These are phyloP conservation scores for Toxostoma redivivum DNA, from an alignment of 2,113 vertebrate genomes.

Conservation along the genomic window DNA sequence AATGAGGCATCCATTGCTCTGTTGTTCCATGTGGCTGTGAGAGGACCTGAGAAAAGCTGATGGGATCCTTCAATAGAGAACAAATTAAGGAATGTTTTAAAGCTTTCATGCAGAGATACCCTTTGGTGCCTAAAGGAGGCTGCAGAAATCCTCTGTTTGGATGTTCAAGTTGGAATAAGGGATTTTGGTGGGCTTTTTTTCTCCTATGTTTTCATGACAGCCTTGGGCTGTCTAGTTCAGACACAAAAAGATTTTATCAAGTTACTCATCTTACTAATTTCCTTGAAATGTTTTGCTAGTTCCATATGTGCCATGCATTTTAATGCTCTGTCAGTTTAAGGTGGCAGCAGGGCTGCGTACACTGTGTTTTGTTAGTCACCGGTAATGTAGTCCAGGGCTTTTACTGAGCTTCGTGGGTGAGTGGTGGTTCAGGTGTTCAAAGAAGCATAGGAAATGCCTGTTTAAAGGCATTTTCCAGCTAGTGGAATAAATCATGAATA, in stretches of 20 bases:
- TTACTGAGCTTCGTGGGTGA: not conserved
- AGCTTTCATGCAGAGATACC: not conserved
- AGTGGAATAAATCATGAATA: slow-evolving; percentile 46
- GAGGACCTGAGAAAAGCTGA: not conserved
- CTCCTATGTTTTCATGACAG: not conserved
- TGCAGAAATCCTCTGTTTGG: not conserved
- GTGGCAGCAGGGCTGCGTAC: not conserved
- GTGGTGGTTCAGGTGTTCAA: not conserved
- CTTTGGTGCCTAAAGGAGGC: not conserved
- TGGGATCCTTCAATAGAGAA: not conserved
- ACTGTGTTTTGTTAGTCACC: not conserved
- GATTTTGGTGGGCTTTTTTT: not conserved
- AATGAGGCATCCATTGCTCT: not conserved
- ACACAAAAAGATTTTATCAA: not conserved
- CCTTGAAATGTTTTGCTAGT: not conserved
- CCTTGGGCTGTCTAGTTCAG: not conserved
- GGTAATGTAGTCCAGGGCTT: not conserved
- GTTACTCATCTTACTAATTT: not conserved
- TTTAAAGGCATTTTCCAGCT: slow-evolving; percentile 39
- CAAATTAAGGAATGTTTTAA: not conserved
- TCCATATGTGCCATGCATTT: not conserved
- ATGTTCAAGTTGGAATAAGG: not conserved
- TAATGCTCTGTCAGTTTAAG: not conserved
- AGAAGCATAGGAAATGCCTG: not conserved
- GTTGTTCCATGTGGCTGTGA: fast-evolving